Base-by-base conservation (phyloP, 2,113 vertebrate genomes). In the Procapra przewalskii region DNA sequence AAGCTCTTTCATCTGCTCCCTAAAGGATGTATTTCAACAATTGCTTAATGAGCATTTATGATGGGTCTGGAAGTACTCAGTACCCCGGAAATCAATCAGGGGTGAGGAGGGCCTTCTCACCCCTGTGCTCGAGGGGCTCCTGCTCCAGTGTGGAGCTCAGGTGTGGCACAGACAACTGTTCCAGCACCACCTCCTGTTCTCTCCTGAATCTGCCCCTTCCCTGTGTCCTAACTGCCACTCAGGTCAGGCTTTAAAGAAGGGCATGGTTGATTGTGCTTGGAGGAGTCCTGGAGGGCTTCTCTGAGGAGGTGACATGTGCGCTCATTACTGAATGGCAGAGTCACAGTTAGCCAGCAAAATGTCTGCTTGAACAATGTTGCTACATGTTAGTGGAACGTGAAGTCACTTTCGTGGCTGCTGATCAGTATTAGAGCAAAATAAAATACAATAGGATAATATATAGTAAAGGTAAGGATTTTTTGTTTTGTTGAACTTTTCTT, bases 401-500 rank as follows among this genome's bases (percentile, higher is more conserved):
- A 88, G 25, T 79, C 62, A 60, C 15, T 62, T 50, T 80, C 33
- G 40, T 71, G 67, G 48, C 62, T 90, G 33, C 62, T 62, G 82
- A 45, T 54, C 14, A 25, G 16, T 31, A 60, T 67, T 87, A 19
- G 92, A 71, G 62, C 40, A 81, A 83, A 96, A 75, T 83, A 85
- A 83, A 94, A 55, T 55, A 79, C 27, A 50, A 19, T 15, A 55
- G 16, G 31, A 14, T 75, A 94, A 15, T 8, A 55, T 83, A 40
- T 33, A 83, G 48, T 54, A 59, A 94, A 75, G 11, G 40, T 40
- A n/a, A 45, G 4, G 77, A 40, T 52, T 62, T 94, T 80, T 79
- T 90, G 83, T 93, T 91, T 67, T 48, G n/a, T 86, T 86, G 48
- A 96, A 54, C 36, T 87, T 88, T 83, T 94, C 31, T 79, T 93